Evolutionary conservation across 1,140 invertebrate species (phyloP).

Genomic region (Bombus fervidus): DNA sequence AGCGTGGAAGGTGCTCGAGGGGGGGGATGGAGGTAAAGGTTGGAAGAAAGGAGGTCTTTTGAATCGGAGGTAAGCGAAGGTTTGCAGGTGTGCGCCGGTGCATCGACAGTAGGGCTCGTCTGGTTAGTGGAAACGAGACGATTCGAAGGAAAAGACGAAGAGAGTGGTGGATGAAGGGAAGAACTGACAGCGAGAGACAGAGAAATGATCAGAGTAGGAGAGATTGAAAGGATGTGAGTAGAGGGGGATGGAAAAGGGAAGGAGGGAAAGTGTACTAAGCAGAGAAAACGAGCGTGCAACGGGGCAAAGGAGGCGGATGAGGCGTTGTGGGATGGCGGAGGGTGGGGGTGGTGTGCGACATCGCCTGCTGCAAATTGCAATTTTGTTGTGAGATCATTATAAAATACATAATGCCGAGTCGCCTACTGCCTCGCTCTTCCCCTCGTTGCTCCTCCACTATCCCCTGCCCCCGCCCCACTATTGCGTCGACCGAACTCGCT

Average conservation of each 20-base stretch:
- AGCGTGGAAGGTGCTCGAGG: neutral
- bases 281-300: slow-evolving; percentile 52
- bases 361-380: slow-evolving; percentile 78
- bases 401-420: slow-evolving; percentile 80
- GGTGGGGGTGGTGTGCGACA: slow-evolving; percentile 66
- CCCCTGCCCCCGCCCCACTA: slow-evolving; percentile 47
- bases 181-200: slow-evolving; percentile 11
- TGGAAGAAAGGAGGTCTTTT: slow-evolving; percentile 63
- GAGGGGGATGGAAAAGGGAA: neutral
- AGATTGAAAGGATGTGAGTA: neutral
- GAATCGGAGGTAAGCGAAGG: slow-evolving; percentile 60
- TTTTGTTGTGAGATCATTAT: slow-evolving; percentile 82
- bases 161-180: neutral
- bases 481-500: slow-evolving; percentile 48
- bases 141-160: slow-evolving; percentile 15
- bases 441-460: neutral
- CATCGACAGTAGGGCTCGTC: slow-evolving; percentile 46
- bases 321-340: neutral
- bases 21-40: neutral
- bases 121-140: slow-evolving; percentile 39
- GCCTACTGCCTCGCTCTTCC: slow-evolving; percentile 55
- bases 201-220: slow-evolving; percentile 8
- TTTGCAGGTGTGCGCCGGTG: slow-evolving; percentile 61
- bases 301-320: neutral
- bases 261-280: slow-evolving; percentile 42